These are phyloP conservation scores for Harpalus rufipes DNA, from an alignment of 2,888 invertebrate genomes.

Conservation along the genomic window DNA sequence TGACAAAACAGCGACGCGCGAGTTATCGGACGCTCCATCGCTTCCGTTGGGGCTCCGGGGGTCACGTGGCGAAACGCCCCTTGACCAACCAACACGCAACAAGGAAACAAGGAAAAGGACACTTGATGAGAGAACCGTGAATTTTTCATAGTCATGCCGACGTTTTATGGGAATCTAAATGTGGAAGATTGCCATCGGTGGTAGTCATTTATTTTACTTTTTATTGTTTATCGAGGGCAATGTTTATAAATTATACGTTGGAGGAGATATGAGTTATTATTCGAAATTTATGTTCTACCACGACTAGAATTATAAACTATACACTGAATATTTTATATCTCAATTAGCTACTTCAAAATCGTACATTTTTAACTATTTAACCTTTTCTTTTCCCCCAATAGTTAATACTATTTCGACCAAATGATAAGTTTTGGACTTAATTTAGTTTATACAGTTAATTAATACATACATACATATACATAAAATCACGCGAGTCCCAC, in stretches of 20 bases:
- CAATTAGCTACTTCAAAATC: neutral
- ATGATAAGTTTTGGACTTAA: too few species aligned
- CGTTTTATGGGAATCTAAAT: conserved; percentile 64
- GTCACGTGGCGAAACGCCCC: conserved; percentile 15
- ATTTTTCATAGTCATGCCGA: conserved; percentile 70
- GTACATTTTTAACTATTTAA: neutral
- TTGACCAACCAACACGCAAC: neutral
- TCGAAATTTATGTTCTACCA: conserved; percentile 48
- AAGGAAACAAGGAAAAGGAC: neutral
- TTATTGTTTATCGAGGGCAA: conserved; percentile 53
- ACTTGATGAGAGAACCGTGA: conserved; percentile 62
- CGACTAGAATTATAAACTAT: neutral
- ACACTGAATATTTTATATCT: neutral
- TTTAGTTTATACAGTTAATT: too few species aligned
- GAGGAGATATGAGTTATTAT: conserved; percentile 45
- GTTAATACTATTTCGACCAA: too few species aligned
- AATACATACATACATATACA: too few species aligned
- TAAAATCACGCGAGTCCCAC: too few species aligned
- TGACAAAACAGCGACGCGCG: conserved; percentile 57
- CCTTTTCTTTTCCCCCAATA: neutral
- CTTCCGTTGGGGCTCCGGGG: conserved; percentile 40
- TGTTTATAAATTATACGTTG: conserved; percentile 58
- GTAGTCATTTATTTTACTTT: conserved; percentile 56
- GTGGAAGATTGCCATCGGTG: conserved; percentile 56
- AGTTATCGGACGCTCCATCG: conserved; percentile 51